phyloP scores from a whole-genome alignment of 2,113 vertebrate genomes.

The Picathartes gymnocephalus region DNA sequence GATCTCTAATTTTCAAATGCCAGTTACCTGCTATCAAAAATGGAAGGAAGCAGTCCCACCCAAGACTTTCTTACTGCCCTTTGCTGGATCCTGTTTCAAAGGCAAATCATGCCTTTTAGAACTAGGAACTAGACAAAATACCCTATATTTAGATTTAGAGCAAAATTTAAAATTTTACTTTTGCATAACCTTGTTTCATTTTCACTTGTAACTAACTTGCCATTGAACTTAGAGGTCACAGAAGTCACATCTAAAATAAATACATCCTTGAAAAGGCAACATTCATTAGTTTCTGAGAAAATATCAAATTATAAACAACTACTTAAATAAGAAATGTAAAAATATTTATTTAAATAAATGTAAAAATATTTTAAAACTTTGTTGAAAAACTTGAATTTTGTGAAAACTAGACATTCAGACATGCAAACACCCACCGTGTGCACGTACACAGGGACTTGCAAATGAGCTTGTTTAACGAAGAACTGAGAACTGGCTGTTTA shows the following conservation, averaged over 20 bases:
- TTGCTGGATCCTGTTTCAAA: not conserved
- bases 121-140: not conserved
- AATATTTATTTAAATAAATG: not conserved
- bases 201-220: not conserved
- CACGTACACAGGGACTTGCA: not conserved
- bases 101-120: not conserved
- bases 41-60: not conserved
- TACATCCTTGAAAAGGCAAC: not conserved
- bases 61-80: not conserved
- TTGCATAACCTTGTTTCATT: not conserved
- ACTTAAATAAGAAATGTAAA: not conserved
- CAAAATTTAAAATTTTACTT: not conserved
- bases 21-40: not conserved
- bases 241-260: not conserved
- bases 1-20: not conserved
- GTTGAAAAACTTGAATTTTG: not conserved
- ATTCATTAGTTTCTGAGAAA: not conserved
- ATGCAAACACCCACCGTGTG: fast-evolving
- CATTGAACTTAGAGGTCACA: not conserved
- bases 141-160: not conserved
- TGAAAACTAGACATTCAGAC: not conserved
- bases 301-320: not conserved
- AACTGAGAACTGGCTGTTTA: not conserved
- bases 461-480: not conserved
- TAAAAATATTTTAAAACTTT: not conserved